phyloP scores from a whole-genome alignment of 2,797 vertebrate genomes.

The Sylvia borin region DNA sequence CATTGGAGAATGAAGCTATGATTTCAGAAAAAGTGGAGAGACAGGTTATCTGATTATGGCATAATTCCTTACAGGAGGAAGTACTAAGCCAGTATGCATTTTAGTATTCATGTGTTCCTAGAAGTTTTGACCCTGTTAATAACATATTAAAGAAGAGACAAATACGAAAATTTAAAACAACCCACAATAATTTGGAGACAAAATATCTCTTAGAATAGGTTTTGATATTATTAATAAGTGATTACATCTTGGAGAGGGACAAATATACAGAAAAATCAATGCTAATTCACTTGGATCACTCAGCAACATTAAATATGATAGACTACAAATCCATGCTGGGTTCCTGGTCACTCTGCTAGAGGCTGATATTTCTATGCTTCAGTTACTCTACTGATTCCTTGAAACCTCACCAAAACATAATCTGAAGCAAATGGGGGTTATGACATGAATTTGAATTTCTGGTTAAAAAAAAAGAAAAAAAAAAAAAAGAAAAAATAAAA shows the following conservation, averaged over 20 bases:
- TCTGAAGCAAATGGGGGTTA: neutral
- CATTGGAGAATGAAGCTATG: neutral
- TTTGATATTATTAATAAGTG: neutral
- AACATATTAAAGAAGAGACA: neutral
- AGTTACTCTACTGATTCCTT: neutral
- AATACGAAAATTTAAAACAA: neutral
- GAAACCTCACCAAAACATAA: neutral
- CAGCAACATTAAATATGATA: conserved; percentile 12
- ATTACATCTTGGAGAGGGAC: neutral
- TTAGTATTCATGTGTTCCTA: neutral
- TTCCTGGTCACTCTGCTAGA: neutral
- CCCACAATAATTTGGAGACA: neutral
- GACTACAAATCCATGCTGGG: neutral
- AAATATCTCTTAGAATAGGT: neutral
- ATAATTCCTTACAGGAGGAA: neutral
- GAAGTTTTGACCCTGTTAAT: neutral
- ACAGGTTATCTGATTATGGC: neutral
- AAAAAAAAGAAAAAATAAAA: neutral
- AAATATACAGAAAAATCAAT: conserved; percentile 40
- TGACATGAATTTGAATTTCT: neutral
- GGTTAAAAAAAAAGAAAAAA: neutral
- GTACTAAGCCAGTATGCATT: neutral
- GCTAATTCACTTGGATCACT: conserved; percentile 16
- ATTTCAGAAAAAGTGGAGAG: neutral
- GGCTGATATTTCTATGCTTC: neutral